Base-by-base conservation (phyloP, 2,888 invertebrate species). In the Archaeoteleia sp. region DNA sequence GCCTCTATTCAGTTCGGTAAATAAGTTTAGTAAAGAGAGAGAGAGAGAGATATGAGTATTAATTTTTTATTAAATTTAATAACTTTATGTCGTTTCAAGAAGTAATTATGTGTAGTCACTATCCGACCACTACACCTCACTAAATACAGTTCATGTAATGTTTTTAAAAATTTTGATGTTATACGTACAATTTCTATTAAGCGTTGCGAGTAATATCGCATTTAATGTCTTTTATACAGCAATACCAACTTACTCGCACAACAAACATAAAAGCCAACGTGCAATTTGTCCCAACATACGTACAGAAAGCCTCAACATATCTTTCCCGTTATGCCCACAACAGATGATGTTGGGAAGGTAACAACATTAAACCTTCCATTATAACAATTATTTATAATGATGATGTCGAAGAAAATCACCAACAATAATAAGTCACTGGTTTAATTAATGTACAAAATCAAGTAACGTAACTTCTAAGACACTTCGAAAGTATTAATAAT, bases 231-330 rank as follows among this genome's bases (percentile, higher is more conserved):
- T 53, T 58, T 58, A 65, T 58, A 57, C 48, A 58, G 58, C 58
- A 65, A 65, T 58, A 65, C 58, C 58, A 65, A 65, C 58, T 65
- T 53, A 34, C 53, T 65, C 46, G 51, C 57, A 42, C 65, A 65
- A n/a, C n/a, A n/a, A n/a, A n/a, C n/a, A 53, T 65, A 65, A 58
- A 58, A 65, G 51, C 51, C 51, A 65, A 46, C 51, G 51, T 35
- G 65, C 53, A 63, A 63, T n/a, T 63, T 63, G 51, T 43, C 43
- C 35, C 37, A 37, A 12, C 54, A 43, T 62, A 65, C 55, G 57
- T 51, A 46, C 40, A 45, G 35, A 65, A 29, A 40, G 34, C 46
- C 7, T 9, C 37, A 10, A 39, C 54, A 35, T 51, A 39, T 34
- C 51, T 51, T 55, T 27, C 39, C 51, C 34, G 45, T 51, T 45